Evolutionary conservation across 2,113 vertebrate genomes (phyloP), one percentile per base, ranked within the genome.

Genomic region (Psittacus erithacus): DNA sequence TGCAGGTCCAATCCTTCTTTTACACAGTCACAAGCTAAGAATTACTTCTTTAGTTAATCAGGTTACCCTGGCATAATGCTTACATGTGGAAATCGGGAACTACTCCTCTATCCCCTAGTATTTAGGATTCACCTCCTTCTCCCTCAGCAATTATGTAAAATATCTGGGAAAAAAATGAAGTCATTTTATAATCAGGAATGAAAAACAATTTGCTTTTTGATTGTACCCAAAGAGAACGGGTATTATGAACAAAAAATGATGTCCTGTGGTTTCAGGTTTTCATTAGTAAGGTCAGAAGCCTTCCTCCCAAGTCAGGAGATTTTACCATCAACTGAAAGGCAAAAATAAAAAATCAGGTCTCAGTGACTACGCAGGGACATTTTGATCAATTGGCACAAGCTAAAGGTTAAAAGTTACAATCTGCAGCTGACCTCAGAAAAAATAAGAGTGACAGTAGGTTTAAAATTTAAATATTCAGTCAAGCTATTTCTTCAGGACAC

Each of bases 401-500:
- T 65, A 91, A 93, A 91, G 77, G 62, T 95, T 92, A 87, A 44
- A 91, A 87, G 29, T 76, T 84, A 33, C 69, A 68, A 65, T 73
- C 75, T 46, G 16, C 29, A 79, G 15, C 29, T 77, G 80, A 78
- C 52, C 33, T 68, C 24, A 25, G 19, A 39, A 69, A 84, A 93
- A 95, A 75, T 33, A 60, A 63, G 18, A 82, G 41, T 0, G 3
- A 70, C 2, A 0, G 16, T 64, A 71, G 39, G 19, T 77, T 83
- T 85, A 77, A 86, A 91, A 95, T 78, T 64, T 86, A 62, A 55
- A 50, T 90, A 82, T 50, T 77, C 67, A 53, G 49, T 82, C 63
- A 78, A 81, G 43, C 31, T 65, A n/a, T 65, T 93, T 86, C 64
- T 92, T 43, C 46, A 68, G 68, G 71, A 77, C 35, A 65, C 39